Evolutionary conservation across 2,888 invertebrate genomes (phyloP), one percentile per base, ranked within the genome.

Genomic region (Agrenia bidenticulata): DNA sequence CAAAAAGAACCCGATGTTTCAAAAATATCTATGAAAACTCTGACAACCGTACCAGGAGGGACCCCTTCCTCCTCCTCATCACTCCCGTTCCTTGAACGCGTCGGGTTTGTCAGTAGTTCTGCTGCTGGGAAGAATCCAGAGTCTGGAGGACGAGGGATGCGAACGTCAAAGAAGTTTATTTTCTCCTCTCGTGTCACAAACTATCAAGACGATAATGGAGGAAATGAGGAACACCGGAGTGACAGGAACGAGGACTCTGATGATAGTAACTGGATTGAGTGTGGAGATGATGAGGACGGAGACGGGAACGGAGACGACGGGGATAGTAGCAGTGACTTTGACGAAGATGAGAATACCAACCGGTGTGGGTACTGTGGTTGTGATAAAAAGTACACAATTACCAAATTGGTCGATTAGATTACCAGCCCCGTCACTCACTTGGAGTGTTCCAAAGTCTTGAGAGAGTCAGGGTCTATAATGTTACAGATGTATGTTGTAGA

Each of bases 271-370:
- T 39, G 23, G 57, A n/a, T 19, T 7, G 26, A 49, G 5, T 4
- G 4, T 41, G 13, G 50, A 15, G 50, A 49, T 49, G 37, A 59
- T 2, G 59, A 59, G 15, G 59, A 59, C 49, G 57, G 41, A 2
- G 42, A 42, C 24, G 45, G 49, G 2, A 26, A 59, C 49, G 4
- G 32, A 32, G 42, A 42, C 42, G 45, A 59, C 13, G 49, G 49
- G 24, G n/a, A 41, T 19, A 11, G 4, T 2, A 21, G 42, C 51
- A 24, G 7, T 15, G 21, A 51, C 13, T 13, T 15, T 23, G 51
- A 51, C 13, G 51, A 51, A 23, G 51, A 51, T 5, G 51, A 51
- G 39, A 7, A 57, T 37, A 19, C 21, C 11, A 57, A 9, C 2
- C 2, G 21, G 15, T 57, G 57, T 21, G 57, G 42, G 2, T 27